phyloP scores from a whole-genome alignment of 2,888 invertebrate species.

The Drosophila acutilabella region DNA sequence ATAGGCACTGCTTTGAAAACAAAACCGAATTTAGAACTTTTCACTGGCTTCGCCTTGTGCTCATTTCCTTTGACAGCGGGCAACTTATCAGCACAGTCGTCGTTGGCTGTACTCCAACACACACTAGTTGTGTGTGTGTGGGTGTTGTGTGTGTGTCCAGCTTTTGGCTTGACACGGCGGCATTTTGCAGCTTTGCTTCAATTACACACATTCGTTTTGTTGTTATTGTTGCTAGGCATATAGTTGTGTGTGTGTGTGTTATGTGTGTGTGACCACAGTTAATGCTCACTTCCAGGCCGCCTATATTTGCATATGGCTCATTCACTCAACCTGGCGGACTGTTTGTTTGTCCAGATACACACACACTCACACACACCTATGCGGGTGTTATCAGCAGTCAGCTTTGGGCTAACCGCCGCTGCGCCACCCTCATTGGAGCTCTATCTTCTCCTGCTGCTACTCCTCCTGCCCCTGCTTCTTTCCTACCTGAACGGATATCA shows the following conservation, averaged over 20 bases:
- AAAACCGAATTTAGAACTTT: slow-evolving; percentile 10
- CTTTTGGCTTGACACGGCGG: slow-evolving; percentile 53
- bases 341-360: slow-evolving; percentile 77
- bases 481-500: slow-evolving; percentile 15
- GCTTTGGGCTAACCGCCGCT: slow-evolving; percentile 63
- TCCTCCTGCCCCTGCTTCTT: not conserved
- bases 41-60: slow-evolving; percentile 43
- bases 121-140: not conserved
- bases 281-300: slow-evolving; percentile 72
- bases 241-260: slow-evolving; percentile 13
- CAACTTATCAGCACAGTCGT: slow-evolving; percentile 57
- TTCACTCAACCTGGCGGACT: slow-evolving; percentile 73
- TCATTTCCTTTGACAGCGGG: slow-evolving; percentile 47
- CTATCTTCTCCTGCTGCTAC: not conserved
- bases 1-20: slow-evolving; percentile 2
- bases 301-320: slow-evolving; percentile 78
- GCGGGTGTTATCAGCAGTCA: slow-evolving; percentile 78
- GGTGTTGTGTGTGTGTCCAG: slow-evolving; percentile 54
- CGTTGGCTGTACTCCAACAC: slow-evolving; percentile 32
- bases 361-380: slow-evolving; percentile 46
- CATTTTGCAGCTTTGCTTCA: slow-evolving; percentile 46
- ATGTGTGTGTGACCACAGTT: slow-evolving; percentile 50
- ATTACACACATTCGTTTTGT: slow-evolving; percentile 40
- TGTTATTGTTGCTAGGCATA: slow-evolving; percentile 33
- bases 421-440: slow-evolving; percentile 34